Percentiles rank a stretch among this genome's conserved stretches.
Evolutionary conservation across 1,140 invertebrate genomes (phyloP).

Genomic region (Drosophila lini): DNA sequence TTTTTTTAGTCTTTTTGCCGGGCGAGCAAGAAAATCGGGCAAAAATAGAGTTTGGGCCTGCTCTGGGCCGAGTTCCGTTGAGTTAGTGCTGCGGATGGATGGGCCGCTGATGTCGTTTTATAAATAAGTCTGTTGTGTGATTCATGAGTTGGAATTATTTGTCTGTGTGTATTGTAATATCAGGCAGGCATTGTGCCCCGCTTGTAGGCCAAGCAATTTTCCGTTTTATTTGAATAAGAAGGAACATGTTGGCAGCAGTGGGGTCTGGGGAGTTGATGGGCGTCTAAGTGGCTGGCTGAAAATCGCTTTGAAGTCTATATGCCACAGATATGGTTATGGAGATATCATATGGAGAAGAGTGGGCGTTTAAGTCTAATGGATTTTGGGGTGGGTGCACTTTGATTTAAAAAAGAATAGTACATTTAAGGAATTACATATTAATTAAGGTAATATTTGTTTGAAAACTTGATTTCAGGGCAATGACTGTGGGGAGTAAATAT

Average conservation of each 20-base stretch:
- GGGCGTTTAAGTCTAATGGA: slow-evolving; percentile 47
- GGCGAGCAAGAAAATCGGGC: slow-evolving; percentile 52
- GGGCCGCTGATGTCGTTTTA: slow-evolving; percentile 69
- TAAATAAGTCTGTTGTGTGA: slow-evolving; percentile 73
- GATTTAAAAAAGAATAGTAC: not conserved
- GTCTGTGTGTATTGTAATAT: slow-evolving; percentile 49
- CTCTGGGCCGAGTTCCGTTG: slow-evolving; percentile 28
- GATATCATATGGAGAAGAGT: slow-evolving; percentile 19
- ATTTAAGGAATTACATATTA: not conserved
- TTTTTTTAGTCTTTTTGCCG: slow-evolving; percentile 35
- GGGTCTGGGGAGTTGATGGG: slow-evolving; percentile 34
- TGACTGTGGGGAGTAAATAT: not conserved
- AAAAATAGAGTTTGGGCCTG: slow-evolving; percentile 76
- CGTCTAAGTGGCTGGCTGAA: slow-evolving; percentile 51
- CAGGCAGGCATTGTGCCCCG: slow-evolving; percentile 31
- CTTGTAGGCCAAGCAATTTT: slow-evolving; percentile 44
- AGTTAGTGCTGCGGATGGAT: slow-evolving; percentile 42
- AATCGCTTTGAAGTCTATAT: slow-evolving; percentile 41
- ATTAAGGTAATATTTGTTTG: not conserved
- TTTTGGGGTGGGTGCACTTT: slow-evolving; percentile 57
- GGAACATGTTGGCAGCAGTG: slow-evolving; percentile 8
- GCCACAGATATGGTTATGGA: slow-evolving; percentile 13
- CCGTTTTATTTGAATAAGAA: slow-evolving; percentile 28
- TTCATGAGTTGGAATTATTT: slow-evolving; percentile 74
- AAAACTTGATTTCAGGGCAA: not conserved